Conservation (phyloP, 2,113 vertebrate species). For the Gymnocephalus cernua region DNA sequence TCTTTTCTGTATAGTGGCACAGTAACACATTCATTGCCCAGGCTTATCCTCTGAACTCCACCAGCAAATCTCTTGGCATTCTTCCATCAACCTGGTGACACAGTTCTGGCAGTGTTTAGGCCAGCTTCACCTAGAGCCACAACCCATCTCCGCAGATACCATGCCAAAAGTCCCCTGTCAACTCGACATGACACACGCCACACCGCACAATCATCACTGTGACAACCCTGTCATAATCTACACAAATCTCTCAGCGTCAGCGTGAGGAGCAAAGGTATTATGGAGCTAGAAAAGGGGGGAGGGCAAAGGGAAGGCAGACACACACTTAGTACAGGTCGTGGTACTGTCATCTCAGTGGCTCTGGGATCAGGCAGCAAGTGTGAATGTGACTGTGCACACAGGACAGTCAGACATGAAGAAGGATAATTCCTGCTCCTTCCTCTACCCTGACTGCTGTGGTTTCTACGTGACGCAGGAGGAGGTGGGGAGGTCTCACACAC, state of each 20-base stretch:
- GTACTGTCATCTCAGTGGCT: conserved; percentile 61
- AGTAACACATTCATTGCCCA: conserved; percentile 32
- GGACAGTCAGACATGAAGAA: conserved; percentile 57
- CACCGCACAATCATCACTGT: conserved; percentile 72
- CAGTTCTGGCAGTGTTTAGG: conserved; percentile 59
- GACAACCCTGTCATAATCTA: conserved; percentile 83
- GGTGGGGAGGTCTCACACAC: conserved; percentile 65
- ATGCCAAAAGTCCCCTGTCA: conserved; percentile 69
- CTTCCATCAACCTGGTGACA: conserved; percentile 74
- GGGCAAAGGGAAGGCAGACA: conserved; percentile 63
- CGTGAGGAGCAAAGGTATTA: conserved; percentile 75
- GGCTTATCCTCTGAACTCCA: conserved; percentile 60
- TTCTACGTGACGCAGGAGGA: conserved; percentile 69
- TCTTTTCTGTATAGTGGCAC: conserved; percentile 19
- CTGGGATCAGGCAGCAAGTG: conserved; percentile 59
- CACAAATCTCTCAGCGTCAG: conserved; percentile 83
- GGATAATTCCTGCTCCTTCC: conserved; percentile 72
- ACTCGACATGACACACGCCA: conserved; percentile 76
- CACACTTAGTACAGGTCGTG: conserved; percentile 67
- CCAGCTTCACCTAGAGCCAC: conserved; percentile 50
- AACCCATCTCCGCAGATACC: conserved; percentile 56
- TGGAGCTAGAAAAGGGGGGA: conserved; percentile 60
- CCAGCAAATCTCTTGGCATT: conserved; percentile 73
- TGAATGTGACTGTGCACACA: conserved; percentile 68
- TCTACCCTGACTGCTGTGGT: conserved; percentile 63